A percentile compares a stretch with the other conserved stretches of the same genome.
phyloP scores from a whole-genome alignment of 2,888 invertebrate species.

The Trachelus stipa region DNA sequence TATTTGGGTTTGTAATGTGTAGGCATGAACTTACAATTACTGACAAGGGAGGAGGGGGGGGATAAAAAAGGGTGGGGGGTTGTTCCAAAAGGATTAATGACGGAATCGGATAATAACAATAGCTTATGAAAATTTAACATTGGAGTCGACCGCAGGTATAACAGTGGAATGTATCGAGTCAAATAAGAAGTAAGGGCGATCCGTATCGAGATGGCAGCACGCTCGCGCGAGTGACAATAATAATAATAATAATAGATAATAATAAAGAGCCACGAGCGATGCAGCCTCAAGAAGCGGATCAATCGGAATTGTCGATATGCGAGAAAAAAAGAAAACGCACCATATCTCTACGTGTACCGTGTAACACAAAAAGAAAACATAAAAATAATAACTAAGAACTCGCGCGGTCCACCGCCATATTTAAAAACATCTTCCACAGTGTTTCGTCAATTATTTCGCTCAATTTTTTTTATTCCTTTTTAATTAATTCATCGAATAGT shows the following conservation, averaged over 20 bases:
- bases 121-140: too few species aligned
- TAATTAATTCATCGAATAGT: constrained; percentile 34
- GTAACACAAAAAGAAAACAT: constrained; percentile 31
- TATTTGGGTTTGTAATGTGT: too few species aligned
- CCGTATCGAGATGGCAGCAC: background rate
- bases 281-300: constrained; percentile 14
- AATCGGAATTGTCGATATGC: constrained; percentile 32
- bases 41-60: too few species aligned
- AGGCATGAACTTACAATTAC: too few species aligned
- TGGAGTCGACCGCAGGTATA: too few species aligned
- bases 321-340: constrained; percentile 18
- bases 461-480: constrained; percentile 17
- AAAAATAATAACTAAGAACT: constrained; percentile 23
- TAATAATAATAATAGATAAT: constrained; percentile 24
- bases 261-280: constrained; percentile 21
- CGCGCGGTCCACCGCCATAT: constrained; percentile 24
- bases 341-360: constrained; percentile 12
- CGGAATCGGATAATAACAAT: too few species aligned
- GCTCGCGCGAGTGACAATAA: constrained; percentile 9
- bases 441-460: background rate
- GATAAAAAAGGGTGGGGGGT: too few species aligned
- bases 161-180: too few species aligned
- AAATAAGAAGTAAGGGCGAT: too few species aligned
- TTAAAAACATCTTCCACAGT: constrained; percentile 15
- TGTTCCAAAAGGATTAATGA: too few species aligned